Percentiles rank a stretch among this genome's conserved stretches.
Evolutionary conservation across 2,797 vertebrate species (phyloP).

Genomic region (Euthynnus affinis): DNA sequence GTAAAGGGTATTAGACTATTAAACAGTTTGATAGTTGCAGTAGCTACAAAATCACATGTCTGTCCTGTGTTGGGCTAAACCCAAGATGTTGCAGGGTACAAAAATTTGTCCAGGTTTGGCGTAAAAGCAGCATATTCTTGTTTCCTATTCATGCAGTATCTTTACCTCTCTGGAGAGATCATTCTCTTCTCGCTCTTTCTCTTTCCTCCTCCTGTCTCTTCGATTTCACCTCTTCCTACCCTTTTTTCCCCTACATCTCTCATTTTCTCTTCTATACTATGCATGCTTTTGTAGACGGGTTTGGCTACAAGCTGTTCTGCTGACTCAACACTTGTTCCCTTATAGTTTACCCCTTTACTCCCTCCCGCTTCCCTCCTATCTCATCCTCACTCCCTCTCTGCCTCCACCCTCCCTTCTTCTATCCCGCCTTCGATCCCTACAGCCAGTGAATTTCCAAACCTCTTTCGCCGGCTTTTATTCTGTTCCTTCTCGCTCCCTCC

Average conservation of each 20-base stretch:
- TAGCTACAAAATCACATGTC: not conserved
- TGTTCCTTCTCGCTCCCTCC: slow-evolving; percentile 1
- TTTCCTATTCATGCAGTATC: slow-evolving; percentile 21
- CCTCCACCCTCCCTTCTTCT: slow-evolving; percentile 14
- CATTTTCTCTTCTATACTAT: slow-evolving; percentile 44
- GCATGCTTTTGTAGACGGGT: slow-evolving; percentile 52
- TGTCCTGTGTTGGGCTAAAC: not conserved
- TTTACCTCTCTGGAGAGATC: slow-evolving; percentile 2
- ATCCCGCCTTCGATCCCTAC: slow-evolving; percentile 41
- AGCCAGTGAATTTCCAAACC: slow-evolving; percentile 53
- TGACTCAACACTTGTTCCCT: slow-evolving; percentile 71
- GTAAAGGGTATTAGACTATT: slow-evolving; percentile 43
- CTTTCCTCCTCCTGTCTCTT: slow-evolving; percentile 16
- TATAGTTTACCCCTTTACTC: slow-evolving; percentile 51
- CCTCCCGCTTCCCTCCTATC: slow-evolving; percentile 38
- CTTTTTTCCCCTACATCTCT: slow-evolving; percentile 28
- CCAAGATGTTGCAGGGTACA: slow-evolving; percentile 9
- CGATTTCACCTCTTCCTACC: slow-evolving; percentile 34
- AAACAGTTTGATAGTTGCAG: slow-evolving; percentile 31
- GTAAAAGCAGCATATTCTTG: not conserved
- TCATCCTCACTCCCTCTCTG: slow-evolving; percentile 8
- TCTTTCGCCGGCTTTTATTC: slow-evolving; percentile 34
- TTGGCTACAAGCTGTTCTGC: slow-evolving; percentile 69
- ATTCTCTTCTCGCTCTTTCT: slow-evolving; percentile 9
- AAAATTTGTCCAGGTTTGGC: slow-evolving; percentile 17